Base-by-base conservation (phyloP, 2,113 vertebrate species). In the Stictonetta naevosa region DNA sequence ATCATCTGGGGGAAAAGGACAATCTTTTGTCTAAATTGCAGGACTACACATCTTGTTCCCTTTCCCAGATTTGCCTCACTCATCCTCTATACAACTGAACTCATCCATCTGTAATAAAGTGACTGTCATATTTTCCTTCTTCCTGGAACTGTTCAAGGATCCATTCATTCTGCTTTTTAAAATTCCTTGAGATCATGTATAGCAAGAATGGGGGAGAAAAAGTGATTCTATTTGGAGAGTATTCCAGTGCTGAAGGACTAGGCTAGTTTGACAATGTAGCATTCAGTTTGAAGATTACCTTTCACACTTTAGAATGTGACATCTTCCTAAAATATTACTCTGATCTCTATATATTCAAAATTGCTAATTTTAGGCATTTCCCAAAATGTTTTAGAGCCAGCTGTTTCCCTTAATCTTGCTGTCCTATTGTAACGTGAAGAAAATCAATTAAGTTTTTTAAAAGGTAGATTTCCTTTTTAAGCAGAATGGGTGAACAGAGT, bases 361-460 rank as follows among this genome's bases (percentile, higher is more conserved):
- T 52, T 87, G 19, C 88, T 93, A 82, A 87, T 68, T 34, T 1
- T 15, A 77, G 26, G 48, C 66, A 59, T 46, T 91, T 95, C 95
- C 53, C 83, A 77, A 89, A 95, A 91, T 48, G 46, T 63, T 92
- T 68, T 23, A 55, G 79, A 83, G 33, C 64, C 48, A 86, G 79
- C 20, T 60, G 46, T 94, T 96, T 82, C n/a, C 38, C 56, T 95
- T 93, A 94, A 93, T 92, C 83, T 92, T 0, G 0, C 21, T 34
- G 90, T 91, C 22, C 6, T 84, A 76, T 94, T 86, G 84, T 96
- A 96, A 97, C 95, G 93, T 96, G 81, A 95, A 77, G 86, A 90
- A 97, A 97, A 97, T 97, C 81, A 98, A 96, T 97, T 97, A 97
- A 92, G 87, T 94, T 96, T 96, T 69, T 84, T 71, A 95, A 93